Base-by-base conservation (phyloP, 2,113 vertebrate genomes). In the Poeciliopsis retropinna region DNA sequence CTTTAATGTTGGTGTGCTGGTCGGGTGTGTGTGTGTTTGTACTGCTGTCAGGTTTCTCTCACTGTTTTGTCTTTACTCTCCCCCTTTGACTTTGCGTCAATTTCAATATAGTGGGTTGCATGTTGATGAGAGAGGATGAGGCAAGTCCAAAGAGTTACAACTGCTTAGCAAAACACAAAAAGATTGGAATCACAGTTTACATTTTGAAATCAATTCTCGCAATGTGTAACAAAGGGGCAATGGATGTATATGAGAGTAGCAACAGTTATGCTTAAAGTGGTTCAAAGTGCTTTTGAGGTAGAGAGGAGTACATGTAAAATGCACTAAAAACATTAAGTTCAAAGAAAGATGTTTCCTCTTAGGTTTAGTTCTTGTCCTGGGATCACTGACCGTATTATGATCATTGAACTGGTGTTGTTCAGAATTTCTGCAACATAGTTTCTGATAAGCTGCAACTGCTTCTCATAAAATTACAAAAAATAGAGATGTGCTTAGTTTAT, bases 21-120 rank as follows among this genome's bases (percentile, higher is more conserved):
- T 6, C 1, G 34, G 73, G 79, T 78, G 68, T 72, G 69, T 78
- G 75, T 73, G 78, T 75, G 81, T 87, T 65, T 88, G 81, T 74
- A 76, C 72, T 69, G 76, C 85, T 90, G 90, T 88, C 88, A 88
- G 87, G 70, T 89, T 83, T 80, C 81, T 80, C 75, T 88, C 83
- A 81, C 87, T 75, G 72, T 80, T 88, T 89, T 87, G 82, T 89
- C 75, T 88, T 90, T 76, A 62, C 76, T 87, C 76, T 81, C 51
- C 74, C 83, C 44, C 78, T 60, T 82, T 85, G 77, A 80, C 86
- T 84, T 78, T 77, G 79, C 72, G 65, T 82, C 84, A 63, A 60
- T 78, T 85, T 83, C 63, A 85, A 44, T 78, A 60, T 71, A 65
- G 34, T 28, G 71, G 66, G 63, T 81, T 84, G 69, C 60, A 29